These are phyloP conservation scores for Ethmia dodecea DNA, from an alignment of 2,888 invertebrate species.

Conservation along the genomic window DNA sequence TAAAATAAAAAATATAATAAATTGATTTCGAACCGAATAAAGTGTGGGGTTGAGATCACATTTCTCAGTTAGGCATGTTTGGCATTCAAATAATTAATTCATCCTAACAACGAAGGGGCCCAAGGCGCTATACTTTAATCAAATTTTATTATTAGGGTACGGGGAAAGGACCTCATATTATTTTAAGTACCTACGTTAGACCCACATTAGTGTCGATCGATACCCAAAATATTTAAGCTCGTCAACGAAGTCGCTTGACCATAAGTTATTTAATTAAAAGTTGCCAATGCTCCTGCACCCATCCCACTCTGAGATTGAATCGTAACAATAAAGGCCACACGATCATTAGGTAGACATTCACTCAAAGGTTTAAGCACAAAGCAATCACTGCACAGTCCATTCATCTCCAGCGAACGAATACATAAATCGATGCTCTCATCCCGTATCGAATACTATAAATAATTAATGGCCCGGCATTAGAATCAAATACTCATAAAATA, in stretches of 20 bases:
- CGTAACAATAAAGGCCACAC: constrained; percentile 15
- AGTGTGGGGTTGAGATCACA: constrained; percentile 28
- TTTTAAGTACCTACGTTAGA: constrained; percentile 40
- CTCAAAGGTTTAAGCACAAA: constrained; percentile 38
- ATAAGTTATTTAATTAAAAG: constrained; percentile 4
- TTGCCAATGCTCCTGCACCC: constrained; percentile 1
- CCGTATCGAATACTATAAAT: constrained; percentile 75
- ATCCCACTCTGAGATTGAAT: constrained; percentile 4
- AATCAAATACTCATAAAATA: constrained; percentile 78
- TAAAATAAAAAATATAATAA: too few species aligned
- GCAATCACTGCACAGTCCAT: constrained; percentile 47
- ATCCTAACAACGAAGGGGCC: constrained; percentile 49
- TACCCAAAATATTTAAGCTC: constrained; percentile 42
- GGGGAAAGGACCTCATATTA: constrained; percentile 19
- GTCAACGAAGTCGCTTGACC: constrained; percentile 37
- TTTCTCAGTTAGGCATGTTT: constrained; percentile 51
- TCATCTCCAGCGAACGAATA: constrained; percentile 52
- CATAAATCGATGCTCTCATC: constrained; percentile 68
- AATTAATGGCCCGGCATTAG: constrained; percentile 75
- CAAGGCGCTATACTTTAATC: constrained; percentile 56
- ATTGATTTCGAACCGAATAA: neutral
- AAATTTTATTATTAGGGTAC: constrained; percentile 58
- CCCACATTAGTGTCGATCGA: constrained; percentile 14
- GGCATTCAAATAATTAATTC: constrained; percentile 61
- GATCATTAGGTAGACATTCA: constrained; percentile 31